Percentiles rank a stretch among this genome's conserved stretches.
These are phyloP conservation scores for Cremastinae sp. DNA, from an alignment of 2,888 invertebrate genomes.

Conservation along the genomic window DNA sequence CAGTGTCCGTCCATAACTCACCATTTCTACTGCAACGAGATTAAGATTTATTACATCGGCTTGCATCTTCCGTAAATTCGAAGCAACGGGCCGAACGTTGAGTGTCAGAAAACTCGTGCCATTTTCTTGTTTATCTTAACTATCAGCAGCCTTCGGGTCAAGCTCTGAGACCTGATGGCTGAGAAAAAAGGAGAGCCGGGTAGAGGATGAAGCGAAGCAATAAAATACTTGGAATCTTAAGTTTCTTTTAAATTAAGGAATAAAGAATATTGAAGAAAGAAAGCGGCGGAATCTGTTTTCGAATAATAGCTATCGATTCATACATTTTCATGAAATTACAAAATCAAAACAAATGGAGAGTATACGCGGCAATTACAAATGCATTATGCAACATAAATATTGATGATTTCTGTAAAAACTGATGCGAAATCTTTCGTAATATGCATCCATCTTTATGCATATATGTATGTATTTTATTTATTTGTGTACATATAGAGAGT, in stretches of 20 bases:
- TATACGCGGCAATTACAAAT: slow-evolving; percentile 79
- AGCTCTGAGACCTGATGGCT: too few species aligned
- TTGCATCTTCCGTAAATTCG: slow-evolving; percentile 18
- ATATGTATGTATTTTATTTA: slow-evolving; percentile 8
- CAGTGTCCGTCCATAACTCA: slow-evolving; percentile 39
- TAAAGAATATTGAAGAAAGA: slow-evolving; percentile 24
- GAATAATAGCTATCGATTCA: slow-evolving; percentile 79
- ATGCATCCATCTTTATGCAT: background rate
- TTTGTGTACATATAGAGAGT: background rate
- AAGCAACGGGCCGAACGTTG: slow-evolving; percentile 9
- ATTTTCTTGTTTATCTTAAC: too few species aligned
- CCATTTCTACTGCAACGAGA: slow-evolving; percentile 37
- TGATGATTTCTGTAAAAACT: slow-evolving; percentile 79
- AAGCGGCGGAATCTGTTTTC: slow-evolving; percentile 66
- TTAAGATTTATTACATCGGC: slow-evolving; percentile 29
- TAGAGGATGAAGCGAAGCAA: background rate
- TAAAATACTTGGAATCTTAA: background rate
- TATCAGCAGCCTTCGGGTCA: too few species aligned
- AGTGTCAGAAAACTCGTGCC: background rate
- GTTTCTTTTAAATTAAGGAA: slow-evolving; percentile 1
- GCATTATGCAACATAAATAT: slow-evolving; percentile 80
- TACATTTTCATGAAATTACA: slow-evolving; percentile 80
- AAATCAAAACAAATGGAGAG: slow-evolving; percentile 80
- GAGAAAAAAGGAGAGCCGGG: too few species aligned
- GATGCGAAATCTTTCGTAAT: slow-evolving; percentile 64